These are phyloP conservation scores for Melanaphis sacchari DNA, from an alignment of 1,140 invertebrate genomes.

Conservation along the genomic window DNA sequence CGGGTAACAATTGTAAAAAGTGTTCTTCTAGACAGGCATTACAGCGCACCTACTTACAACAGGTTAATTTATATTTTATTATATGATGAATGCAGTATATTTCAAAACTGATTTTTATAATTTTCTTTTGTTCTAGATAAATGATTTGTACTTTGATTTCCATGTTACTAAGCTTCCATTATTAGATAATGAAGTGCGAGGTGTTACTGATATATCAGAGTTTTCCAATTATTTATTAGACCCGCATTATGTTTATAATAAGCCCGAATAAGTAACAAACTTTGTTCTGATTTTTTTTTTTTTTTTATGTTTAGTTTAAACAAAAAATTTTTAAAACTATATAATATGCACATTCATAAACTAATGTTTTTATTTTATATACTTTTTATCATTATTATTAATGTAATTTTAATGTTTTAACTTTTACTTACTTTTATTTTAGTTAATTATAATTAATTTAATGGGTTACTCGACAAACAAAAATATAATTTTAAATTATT, in stretches of 20 bases:
- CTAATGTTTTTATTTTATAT: too few species aligned
- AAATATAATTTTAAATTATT: too few species aligned
- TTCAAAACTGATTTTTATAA: neutral
- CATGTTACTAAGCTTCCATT: conserved; percentile 94
- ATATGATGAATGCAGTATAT: neutral
- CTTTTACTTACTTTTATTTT: too few species aligned
- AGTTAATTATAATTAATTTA: too few species aligned
- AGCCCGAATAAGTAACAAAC: neutral
- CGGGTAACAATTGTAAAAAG: conserved; percentile 77
- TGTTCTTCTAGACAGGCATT: conserved; percentile 88
- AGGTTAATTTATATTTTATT: conserved; percentile 68
- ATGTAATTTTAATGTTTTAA: too few species aligned
- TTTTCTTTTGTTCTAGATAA: conserved; percentile 71
- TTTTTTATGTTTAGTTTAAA: neutral
- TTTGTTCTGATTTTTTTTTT: neutral
- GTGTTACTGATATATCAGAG: conserved; percentile 80
- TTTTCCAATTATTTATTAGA: conserved; percentile 90
- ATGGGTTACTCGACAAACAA: too few species aligned
- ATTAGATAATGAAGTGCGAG: conserved; percentile 93
- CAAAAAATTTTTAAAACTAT: too few species aligned
- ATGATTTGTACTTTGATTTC: conserved; percentile 98
- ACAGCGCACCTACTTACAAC: conserved; percentile 96
- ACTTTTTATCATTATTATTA: too few species aligned
- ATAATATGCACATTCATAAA: too few species aligned
- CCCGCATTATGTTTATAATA: conserved; percentile 70